Conservation (phyloP, 1,140 invertebrate genomes). For the Drosophila tani region DNA sequence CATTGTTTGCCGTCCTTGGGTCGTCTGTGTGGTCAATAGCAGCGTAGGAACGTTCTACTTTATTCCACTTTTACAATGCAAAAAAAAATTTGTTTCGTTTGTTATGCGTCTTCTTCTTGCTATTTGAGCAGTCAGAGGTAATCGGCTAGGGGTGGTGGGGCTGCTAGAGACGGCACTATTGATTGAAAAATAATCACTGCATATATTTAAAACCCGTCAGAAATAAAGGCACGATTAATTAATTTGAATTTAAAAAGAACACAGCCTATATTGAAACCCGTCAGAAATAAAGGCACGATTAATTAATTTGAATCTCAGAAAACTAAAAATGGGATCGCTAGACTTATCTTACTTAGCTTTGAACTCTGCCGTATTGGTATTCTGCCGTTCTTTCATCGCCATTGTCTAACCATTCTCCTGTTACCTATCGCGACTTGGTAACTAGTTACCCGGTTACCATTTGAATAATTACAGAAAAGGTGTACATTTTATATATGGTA, state of each 20-base stretch:
- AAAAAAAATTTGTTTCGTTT: slow-evolving; percentile 3
- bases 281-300: too few relatives aligned
- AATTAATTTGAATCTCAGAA: not conserved
- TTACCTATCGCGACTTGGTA: not conserved
- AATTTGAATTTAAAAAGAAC: not conserved
- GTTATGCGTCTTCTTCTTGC: slow-evolving; percentile 17
- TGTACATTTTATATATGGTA: too few relatives aligned
- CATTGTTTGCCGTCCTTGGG: slow-evolving; percentile 13
- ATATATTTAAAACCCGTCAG: not conserved
- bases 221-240: too few relatives aligned
- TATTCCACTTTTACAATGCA: slow-evolving; percentile 6
- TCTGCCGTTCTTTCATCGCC: not conserved
- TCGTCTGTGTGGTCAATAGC: not conserved
- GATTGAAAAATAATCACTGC: not conserved
- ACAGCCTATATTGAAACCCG: not conserved
- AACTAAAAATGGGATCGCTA: not conserved
- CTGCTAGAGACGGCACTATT: not conserved
- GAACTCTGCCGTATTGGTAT: not conserved
- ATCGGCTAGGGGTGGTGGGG: not conserved
- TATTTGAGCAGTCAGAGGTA: not conserved
- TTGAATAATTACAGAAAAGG: too few relatives aligned
- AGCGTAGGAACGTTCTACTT: too few relatives aligned
- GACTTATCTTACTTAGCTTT: too few relatives aligned
- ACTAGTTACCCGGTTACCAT: not conserved
- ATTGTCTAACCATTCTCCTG: too few relatives aligned